Base-by-base conservation (phyloP, 2,113 vertebrate genomes). In the Balaeniceps rex region DNA sequence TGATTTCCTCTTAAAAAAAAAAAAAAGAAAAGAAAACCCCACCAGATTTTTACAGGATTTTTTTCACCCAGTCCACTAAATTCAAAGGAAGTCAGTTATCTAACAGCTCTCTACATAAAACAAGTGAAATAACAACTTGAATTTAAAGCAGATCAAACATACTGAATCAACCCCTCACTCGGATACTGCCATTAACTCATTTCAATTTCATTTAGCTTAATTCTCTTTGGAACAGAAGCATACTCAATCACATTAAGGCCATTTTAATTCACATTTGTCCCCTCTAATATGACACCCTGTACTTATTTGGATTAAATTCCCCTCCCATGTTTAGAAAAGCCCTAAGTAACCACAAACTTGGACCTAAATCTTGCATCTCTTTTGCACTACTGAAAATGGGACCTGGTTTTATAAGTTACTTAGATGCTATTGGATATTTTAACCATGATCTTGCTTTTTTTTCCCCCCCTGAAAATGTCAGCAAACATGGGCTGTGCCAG, bases 101-200 rank as follows among this genome's bases (percentile, higher is more conserved):
- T 75, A 64, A 68, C 44, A 85, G 63, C 22, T 76, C 15, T 49
- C 40, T 72, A 71, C 33, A 74, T 26, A 85, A 85, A 93, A 72
- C 26, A 83, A 95, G 21, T 57, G 34, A 89, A 95, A 82, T 72
- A 87, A 82, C 70, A 95, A 69, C 58, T 69, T 6, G 46, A 83
- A 89, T 83, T 91, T 90, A 83, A 96, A 85, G 52, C 44, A 93
- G 70, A 96, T 69, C 34, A 84, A 83, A 96, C 46, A 88, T 2
- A 90, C 25, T 3, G 14, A 90, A 86, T 77, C 70, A 96, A 85
- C 12, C 46, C 31, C 46, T 87, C 7, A 4, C 49, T 95, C 7
- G 66, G 66, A 95, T 80, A 72, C 46, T 76, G 82, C 70, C 66
- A 83, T 65, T 88, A 94, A 91, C 85, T 85, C 0, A 71, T 91